Conservation (phyloP, 2,888 invertebrate genomes). For the Tetheella fluctuosa region DNA sequence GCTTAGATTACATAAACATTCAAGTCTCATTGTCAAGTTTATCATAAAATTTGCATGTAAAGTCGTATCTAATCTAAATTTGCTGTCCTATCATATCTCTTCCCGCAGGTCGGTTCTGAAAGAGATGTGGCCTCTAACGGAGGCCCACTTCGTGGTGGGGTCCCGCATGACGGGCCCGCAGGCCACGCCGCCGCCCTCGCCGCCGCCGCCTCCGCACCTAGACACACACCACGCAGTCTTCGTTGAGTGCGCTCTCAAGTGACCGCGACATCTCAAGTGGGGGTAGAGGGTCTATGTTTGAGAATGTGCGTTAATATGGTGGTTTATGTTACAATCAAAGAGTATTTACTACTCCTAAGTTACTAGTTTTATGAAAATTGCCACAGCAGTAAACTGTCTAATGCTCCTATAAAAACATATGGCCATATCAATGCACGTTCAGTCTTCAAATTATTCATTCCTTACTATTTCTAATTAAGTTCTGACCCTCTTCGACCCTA, state of each 20-base stretch:
- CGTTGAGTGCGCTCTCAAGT: conserved; percentile 81
- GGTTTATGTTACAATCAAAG: too few relatives aligned
- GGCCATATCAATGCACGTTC: background rate
- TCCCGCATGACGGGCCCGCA: conserved; percentile 33
- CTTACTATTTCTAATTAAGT: conserved; percentile 7
- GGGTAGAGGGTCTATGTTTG: background rate
- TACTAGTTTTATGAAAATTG: background rate
- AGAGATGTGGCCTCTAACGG: conserved; percentile 84
- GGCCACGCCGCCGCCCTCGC: conserved; percentile 26
- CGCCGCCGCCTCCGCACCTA: conserved; percentile 26
- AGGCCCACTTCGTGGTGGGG: conserved; percentile 73
- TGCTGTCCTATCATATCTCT: too few relatives aligned
- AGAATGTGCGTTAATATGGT: background rate
- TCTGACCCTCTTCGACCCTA: background rate
- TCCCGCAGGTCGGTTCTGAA: conserved; percentile 82
- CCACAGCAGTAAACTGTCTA: background rate
- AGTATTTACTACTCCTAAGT: too few relatives aligned
- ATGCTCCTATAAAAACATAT: background rate
- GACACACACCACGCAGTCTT: conserved; percentile 53
- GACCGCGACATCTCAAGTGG: conserved; percentile 36
- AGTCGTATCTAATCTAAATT: too few relatives aligned
- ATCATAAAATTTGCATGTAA: too few relatives aligned
- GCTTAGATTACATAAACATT: too few relatives aligned
- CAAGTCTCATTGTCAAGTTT: too few relatives aligned
- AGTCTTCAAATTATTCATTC: conserved; percentile 8